Conservation (phyloP, 2,888 invertebrate genomes). For the Eubasilissa splendida region DNA sequence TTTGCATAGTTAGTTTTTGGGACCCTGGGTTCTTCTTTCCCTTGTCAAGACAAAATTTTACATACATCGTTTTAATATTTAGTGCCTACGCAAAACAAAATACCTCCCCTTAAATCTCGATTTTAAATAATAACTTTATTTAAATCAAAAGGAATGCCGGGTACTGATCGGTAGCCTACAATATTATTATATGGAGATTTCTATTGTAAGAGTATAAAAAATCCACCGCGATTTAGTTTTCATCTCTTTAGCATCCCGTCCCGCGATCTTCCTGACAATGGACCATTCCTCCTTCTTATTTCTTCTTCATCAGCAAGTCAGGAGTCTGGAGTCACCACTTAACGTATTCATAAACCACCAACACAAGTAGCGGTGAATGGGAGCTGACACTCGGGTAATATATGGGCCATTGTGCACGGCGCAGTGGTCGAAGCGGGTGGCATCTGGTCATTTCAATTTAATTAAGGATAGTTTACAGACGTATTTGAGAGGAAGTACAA, state of each 20-base stretch:
- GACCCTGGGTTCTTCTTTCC: no score
- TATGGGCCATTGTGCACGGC: slow-evolving; percentile 50
- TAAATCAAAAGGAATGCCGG: no score
- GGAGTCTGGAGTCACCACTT: slow-evolving; percentile 46
- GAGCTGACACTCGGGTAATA: slow-evolving; percentile 41
- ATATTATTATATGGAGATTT: no score
- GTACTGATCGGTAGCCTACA: no score
- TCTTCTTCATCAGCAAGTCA: slow-evolving; percentile 29
- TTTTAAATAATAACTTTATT: no score
- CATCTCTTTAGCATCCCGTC: slow-evolving; percentile 12
- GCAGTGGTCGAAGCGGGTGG: slow-evolving; percentile 25
- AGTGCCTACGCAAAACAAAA: no score
- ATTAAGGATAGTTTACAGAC: neutral
- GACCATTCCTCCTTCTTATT: slow-evolving; percentile 18
- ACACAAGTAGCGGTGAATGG: slow-evolving; percentile 56
- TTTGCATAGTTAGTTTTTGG: no score
- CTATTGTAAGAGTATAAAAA: no score
- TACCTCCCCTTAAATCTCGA: no score
- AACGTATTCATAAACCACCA: slow-evolving; percentile 55
- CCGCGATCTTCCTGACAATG: slow-evolving; percentile 8
- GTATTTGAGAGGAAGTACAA: no score
- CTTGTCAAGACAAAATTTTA: no score
- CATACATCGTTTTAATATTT: no score
- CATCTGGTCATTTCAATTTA: slow-evolving; percentile 1
- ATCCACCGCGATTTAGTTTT: neutral